Conservation (phyloP, 2,888 invertebrate species). For the Ischnus inquisitorius region DNA sequence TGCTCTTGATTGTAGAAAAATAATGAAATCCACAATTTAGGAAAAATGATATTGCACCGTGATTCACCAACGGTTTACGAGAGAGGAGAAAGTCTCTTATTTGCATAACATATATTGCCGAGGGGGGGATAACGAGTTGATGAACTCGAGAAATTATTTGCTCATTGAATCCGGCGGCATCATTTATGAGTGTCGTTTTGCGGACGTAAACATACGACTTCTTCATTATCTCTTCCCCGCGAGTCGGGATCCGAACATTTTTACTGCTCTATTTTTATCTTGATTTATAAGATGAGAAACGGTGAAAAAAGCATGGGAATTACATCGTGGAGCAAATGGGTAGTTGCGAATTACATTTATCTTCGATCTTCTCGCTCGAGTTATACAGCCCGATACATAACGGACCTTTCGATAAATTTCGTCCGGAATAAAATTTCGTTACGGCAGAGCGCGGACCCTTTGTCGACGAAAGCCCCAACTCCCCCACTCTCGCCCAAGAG, state of each 20-base stretch:
- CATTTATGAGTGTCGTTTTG: neutral
- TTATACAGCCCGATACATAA: neutral
- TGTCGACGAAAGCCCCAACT: neutral
- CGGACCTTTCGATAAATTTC: slow-evolving; percentile 36
- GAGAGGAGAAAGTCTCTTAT: neutral
- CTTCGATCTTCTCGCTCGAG: neutral
- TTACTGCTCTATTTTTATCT: neutral
- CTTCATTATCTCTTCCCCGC: neutral
- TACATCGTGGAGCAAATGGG: neutral
- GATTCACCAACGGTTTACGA: neutral
- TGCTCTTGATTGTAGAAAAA: no score
- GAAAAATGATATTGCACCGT: no score
- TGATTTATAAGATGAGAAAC: neutral
- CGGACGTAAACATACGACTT: neutral
- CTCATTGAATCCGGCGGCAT: neutral
- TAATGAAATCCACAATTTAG: no score
- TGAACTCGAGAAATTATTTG: slow-evolving; percentile 12
- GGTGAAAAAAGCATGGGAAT: neutral
- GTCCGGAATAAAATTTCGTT: slow-evolving; percentile 44
- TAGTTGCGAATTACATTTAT: slow-evolving; percentile 19
- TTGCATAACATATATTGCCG: neutral
- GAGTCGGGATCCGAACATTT: neutral
- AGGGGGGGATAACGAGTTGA: neutral
- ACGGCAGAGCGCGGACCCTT: neutral
- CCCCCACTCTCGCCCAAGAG: neutral